phyloP scores from a whole-genome alignment of 2,113 vertebrate species.

The Glaucomys volans region DNA sequence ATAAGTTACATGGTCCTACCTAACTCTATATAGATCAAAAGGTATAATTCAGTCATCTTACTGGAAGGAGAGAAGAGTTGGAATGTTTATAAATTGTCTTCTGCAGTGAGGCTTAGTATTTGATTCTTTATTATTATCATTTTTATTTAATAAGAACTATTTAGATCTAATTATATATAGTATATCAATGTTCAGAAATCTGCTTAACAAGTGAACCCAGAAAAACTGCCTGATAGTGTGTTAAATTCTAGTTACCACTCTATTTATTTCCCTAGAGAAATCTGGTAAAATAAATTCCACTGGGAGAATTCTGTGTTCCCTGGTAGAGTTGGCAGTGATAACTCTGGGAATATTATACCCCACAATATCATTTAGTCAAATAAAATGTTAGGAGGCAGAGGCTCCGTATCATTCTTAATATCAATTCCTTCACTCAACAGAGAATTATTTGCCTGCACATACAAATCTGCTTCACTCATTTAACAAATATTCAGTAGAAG shows the following conservation, averaged over 20 bases:
- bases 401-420: neutral
- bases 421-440: neutral
- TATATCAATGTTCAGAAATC: neutral
- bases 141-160: constrained; percentile 27
- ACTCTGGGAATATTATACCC: neutral
- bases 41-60: neutral
- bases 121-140: constrained; percentile 13
- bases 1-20: neutral
- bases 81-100: neutral
- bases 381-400: neutral
- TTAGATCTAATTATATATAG: neutral
- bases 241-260: constrained; percentile 20
- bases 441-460: neutral
- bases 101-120: neutral
- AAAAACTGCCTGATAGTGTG: neutral
- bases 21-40: neutral
- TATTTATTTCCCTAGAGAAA: constrained; percentile 51
- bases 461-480: neutral
- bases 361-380: neutral
- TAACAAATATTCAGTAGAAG: neutral
- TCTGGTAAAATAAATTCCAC: constrained; percentile 14
- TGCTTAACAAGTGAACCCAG: neutral
- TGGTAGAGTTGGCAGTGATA: neutral
- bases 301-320: neutral
- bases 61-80: neutral